These are phyloP conservation scores for Meloe dianella DNA, from an alignment of 2,888 invertebrate genomes.

Conservation along the genomic window DNA sequence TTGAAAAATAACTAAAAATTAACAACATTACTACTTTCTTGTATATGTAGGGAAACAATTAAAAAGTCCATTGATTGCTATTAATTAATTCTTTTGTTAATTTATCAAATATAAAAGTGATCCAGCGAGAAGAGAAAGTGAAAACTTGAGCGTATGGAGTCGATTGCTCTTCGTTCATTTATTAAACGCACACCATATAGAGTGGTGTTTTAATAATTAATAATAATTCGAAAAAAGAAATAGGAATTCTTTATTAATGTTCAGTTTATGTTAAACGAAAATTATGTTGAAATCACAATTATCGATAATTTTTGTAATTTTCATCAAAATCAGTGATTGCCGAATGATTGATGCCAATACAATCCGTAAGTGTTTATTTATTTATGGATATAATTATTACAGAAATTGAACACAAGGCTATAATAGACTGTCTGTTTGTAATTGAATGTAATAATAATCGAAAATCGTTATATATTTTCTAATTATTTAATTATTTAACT, in stretches of 20 bases:
- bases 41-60: neutral
- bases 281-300: neutral
- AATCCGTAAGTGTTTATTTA: slow-evolving; percentile 28
- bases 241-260: neutral
- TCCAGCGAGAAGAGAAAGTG: slow-evolving; percentile 7
- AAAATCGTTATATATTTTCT: neutral
- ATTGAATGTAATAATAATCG: neutral
- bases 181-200: slow-evolving; percentile 45
- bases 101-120: neutral
- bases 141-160: neutral
- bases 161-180: slow-evolving; percentile 39
- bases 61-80: neutral
- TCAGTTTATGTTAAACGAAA: neutral
- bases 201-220: slow-evolving; percentile 32
- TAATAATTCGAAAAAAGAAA: neutral
- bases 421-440: neutral
- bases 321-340: neutral
- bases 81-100: neutral
- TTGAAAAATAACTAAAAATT: neutral
- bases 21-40: neutral
- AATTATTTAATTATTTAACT: neutral
- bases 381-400: neutral
- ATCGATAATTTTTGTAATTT: neutral
- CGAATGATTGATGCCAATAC: slow-evolving; percentile 22
- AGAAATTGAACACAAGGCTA: neutral